phyloP scores from a whole-genome alignment of 35 echinoderm and acorn worm genomes.

The Nesometra sesokonis region DNA sequence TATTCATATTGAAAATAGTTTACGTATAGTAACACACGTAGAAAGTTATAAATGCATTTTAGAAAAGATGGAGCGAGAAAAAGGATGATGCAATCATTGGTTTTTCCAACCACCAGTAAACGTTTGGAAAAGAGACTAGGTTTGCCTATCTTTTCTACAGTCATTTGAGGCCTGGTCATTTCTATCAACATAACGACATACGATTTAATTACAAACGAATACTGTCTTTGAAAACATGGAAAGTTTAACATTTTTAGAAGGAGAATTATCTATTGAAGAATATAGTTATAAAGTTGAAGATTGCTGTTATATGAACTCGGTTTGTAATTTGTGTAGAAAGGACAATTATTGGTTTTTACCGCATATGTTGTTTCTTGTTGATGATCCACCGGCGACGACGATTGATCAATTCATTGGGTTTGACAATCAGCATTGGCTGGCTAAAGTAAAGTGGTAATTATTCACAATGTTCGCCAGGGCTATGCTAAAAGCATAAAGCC shows the following conservation, averaged over 20 bases:
- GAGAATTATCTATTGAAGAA: background rate
- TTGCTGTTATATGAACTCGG: background rate
- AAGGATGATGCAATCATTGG: background rate
- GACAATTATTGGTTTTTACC: background rate
- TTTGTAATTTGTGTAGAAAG: background rate
- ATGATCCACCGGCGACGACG: background rate
- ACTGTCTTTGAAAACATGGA: background rate
- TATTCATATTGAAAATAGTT: too few relatives aligned
- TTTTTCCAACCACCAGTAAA: background rate
- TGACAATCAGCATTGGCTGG: background rate
- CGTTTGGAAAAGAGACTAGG: background rate
- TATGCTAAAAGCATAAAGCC: too few relatives aligned
- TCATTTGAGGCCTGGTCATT: background rate
- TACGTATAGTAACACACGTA: too few relatives aligned
- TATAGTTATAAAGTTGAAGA: background rate
- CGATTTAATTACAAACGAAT: background rate
- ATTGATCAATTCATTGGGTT: background rate
- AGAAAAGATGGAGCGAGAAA: too few relatives aligned
- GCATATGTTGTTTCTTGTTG: background rate
- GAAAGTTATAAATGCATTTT: too few relatives aligned
- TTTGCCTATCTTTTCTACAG: background rate
- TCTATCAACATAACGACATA: background rate
- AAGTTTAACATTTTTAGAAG: background rate
- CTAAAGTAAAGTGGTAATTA: background rate
- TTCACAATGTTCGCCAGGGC: too few relatives aligned